Base-by-base conservation (phyloP, 2,113 vertebrate genomes). In the Eulemur macaco region DNA sequence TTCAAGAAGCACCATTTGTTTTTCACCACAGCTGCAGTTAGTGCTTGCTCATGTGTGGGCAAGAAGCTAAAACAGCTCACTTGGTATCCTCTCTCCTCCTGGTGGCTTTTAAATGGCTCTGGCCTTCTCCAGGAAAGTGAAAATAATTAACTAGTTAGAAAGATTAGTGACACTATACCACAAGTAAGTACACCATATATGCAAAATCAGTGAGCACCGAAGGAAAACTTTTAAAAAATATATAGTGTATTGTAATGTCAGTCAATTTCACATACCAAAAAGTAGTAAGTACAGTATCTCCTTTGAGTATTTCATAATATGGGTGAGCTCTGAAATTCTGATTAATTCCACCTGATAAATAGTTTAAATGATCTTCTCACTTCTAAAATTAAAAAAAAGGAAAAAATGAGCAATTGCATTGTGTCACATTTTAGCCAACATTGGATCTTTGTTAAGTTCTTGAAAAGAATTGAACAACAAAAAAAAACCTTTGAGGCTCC, bases 281-380 rank as follows among this genome's bases (percentile, higher is more conserved):
- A 87, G 11, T 11, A 54, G 69, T 50, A 54, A 1, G 1, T 37
- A 56, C 27, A 47, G 15, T 47, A 17, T 89, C 71, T 50, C 37
- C 69, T 54, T 20, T 83, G 64, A 88, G 2, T 29, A 54, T 77
- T 69, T 91, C 21, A 34, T 64, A 52, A 87, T 8, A 63, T 89
- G 14, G 52, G 66, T 85, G 84, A 27, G 27, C 17, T 85, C 85
- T 69, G 20, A 82, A 94, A 80, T 93, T 54, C 78, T 78, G 54
- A 86, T 88, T 52, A 34, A 89, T 39, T 81, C 52, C 73, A 85
- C 6, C 31, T 93, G 39, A 91, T 77, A 73, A 91, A 94, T 66
- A 84, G 45, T 47, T 82, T 90, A 74, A 91, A 25, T 47, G 23
- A 78, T 50, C 8, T 58, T 45, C 37, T 95, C 39, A 69, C 58